phyloP scores from a whole-genome alignment of 2,888 invertebrate species.

The Drosophila fungiperda region DNA sequence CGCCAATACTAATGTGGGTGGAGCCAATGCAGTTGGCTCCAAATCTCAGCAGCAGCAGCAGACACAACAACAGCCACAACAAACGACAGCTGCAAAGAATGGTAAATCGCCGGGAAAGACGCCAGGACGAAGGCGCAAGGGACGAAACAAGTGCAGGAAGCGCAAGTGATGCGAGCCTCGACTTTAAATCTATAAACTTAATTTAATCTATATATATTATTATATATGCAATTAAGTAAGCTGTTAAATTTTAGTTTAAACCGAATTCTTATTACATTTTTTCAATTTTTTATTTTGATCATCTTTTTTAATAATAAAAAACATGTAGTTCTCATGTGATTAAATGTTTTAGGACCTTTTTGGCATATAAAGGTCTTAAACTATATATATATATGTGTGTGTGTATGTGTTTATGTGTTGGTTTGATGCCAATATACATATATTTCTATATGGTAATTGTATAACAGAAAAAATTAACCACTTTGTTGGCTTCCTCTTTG shows the following conservation, averaged over 20 bases:
- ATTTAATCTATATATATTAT: conserved; percentile 9
- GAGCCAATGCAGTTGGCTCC: conserved; percentile 27
- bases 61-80: conserved; percentile 33
- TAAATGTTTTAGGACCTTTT: conserved; percentile 57
- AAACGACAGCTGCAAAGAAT: conserved; percentile 78
- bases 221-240: conserved; percentile 21
- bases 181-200: not conserved
- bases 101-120: conserved; percentile 83
- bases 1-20: conserved; percentile 31
- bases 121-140: conserved; percentile 84
- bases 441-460: conserved; percentile 69
- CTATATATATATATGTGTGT: conserved; percentile 31
- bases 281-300: conserved; percentile 59
- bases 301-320: conserved; percentile 71
- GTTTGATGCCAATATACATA: conserved; percentile 29
- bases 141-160: conserved; percentile 85
- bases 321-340: conserved; percentile 70
- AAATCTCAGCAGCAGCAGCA: conserved; percentile 58
- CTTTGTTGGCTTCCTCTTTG: conserved; percentile 21
- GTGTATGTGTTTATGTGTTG: conserved; percentile 34
- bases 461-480: conserved; percentile 71
- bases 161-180: conserved; percentile 74
- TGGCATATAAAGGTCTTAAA: conserved; percentile 56
- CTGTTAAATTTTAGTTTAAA: conserved; percentile 18
- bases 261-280: conserved; percentile 27